Evolutionary conservation across 2,888 invertebrate genomes (phyloP).

Genomic region (Craniophora ligustri): DNA sequence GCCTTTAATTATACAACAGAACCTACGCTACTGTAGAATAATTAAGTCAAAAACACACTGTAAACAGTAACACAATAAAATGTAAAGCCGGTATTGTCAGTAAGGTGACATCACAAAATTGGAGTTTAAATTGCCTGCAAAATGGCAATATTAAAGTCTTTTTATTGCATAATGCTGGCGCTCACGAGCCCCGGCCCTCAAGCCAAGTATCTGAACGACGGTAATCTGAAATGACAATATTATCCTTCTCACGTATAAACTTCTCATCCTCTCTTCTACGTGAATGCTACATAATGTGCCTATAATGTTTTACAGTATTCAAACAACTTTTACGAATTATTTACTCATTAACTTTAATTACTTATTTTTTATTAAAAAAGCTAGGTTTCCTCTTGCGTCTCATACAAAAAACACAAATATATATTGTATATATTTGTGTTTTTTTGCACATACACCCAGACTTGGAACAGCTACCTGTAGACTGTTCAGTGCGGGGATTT

Average conservation of each 20-base stretch:
- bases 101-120: conserved; percentile 55
- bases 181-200: conserved; percentile 47
- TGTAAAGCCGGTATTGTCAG: conserved; percentile 37
- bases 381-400: too few species aligned
- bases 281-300: conserved; percentile 41
- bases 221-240: conserved; percentile 60
- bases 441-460: too few species aligned
- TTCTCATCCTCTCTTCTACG: conserved; percentile 41
- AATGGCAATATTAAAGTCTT: conserved; percentile 59
- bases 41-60: conserved; percentile 32
- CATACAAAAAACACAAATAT: too few species aligned
- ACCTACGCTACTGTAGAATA: conserved; percentile 19
- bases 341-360: conserved; percentile 30
- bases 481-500: too few species aligned
- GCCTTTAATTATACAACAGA: too few species aligned
- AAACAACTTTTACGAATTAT: conserved; percentile 21
- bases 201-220: conserved; percentile 51
- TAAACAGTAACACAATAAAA: conserved; percentile 41
- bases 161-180: conserved; percentile 56
- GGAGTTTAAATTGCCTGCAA: conserved; percentile 61
- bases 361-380: too few species aligned
- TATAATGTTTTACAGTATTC: conserved; percentile 29
- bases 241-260: conserved; percentile 56
- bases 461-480: too few species aligned
- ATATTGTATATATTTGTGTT: too few species aligned